Percentiles rank a stretch among this genome's conserved stretches.
phyloP scores from a whole-genome alignment of 2,888 invertebrate species.

The Ommatoiulus sabulosus region DNA sequence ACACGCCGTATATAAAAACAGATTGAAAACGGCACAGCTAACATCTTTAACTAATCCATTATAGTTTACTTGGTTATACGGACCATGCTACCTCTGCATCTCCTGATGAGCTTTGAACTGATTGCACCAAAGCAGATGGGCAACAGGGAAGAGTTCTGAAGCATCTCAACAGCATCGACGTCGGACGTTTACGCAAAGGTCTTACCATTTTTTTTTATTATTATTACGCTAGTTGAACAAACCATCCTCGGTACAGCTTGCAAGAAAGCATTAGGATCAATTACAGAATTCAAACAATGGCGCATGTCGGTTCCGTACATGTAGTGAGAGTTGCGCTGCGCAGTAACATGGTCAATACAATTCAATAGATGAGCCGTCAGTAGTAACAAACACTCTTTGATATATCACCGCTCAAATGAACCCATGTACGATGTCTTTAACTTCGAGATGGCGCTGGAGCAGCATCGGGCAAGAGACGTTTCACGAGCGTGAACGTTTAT shows the following conservation, averaged over 20 bases:
- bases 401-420: background rate
- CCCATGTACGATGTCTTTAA: background rate
- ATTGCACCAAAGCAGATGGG: no score
- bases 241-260: no score
- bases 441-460: background rate
- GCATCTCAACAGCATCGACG: background rate
- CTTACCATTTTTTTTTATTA: background rate
- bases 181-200: background rate
- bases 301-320: background rate
- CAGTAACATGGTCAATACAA: background rate
- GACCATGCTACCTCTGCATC: background rate
- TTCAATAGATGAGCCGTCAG: background rate
- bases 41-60: slow-evolving; percentile 36
- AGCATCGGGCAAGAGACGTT: slow-evolving; percentile 22
- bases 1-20: slow-evolving; percentile 47
- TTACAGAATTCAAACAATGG: background rate
- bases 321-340: background rate
- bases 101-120: background rate
- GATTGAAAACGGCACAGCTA: slow-evolving; percentile 22
- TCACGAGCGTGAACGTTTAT: slow-evolving; percentile 4
- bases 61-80: background rate
- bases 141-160: background rate
- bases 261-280: background rate
- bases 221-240: no score
- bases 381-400: background rate